phyloP scores from a whole-genome alignment of 2,888 invertebrate genomes.

The Erebia aethiops region DNA sequence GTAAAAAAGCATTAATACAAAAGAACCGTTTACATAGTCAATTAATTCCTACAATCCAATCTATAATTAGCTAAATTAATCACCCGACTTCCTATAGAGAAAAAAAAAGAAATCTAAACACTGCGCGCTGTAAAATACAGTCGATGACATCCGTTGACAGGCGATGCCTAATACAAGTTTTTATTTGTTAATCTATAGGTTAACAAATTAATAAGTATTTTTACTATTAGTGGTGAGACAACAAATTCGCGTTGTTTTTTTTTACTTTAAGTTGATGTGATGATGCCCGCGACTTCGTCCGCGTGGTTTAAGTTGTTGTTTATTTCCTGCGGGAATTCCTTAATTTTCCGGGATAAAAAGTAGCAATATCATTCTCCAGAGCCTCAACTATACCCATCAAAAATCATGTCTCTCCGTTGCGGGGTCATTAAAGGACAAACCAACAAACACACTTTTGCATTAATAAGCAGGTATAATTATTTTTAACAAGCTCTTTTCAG shows the following conservation, averaged over 20 bases:
- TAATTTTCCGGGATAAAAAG: too few species aligned
- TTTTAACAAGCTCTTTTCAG: too few species aligned
- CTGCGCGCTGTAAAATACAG: background rate
- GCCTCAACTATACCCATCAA: too few species aligned
- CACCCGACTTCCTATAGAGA: slow-evolving; percentile 19
- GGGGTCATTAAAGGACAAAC: too few species aligned
- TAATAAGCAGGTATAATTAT: too few species aligned
- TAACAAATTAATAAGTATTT: background rate
- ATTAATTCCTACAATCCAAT: slow-evolving; percentile 16
- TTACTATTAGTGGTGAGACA: background rate
- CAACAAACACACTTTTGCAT: too few species aligned
- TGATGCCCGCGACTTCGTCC: too few species aligned
- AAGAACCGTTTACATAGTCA: slow-evolving; percentile 13
- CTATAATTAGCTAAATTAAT: slow-evolving; percentile 20
- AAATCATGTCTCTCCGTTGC: too few species aligned
- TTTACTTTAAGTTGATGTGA: background rate
- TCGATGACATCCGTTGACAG: slow-evolving; percentile 20
- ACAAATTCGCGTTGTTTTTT: background rate
- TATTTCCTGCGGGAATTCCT: too few species aligned
- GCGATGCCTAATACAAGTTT: slow-evolving; percentile 17
- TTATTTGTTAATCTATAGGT: slow-evolving; percentile 12
- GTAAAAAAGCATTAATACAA: background rate
- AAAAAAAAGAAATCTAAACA: slow-evolving; percentile 27
- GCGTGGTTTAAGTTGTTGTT: too few species aligned
- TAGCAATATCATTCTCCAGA: too few species aligned